Percentiles rank a stretch among this genome's conserved stretches.
Conservation (phyloP, 37 sponge, comb jelly and placozoan genomes). For the Theonella swinhoei region DNA sequence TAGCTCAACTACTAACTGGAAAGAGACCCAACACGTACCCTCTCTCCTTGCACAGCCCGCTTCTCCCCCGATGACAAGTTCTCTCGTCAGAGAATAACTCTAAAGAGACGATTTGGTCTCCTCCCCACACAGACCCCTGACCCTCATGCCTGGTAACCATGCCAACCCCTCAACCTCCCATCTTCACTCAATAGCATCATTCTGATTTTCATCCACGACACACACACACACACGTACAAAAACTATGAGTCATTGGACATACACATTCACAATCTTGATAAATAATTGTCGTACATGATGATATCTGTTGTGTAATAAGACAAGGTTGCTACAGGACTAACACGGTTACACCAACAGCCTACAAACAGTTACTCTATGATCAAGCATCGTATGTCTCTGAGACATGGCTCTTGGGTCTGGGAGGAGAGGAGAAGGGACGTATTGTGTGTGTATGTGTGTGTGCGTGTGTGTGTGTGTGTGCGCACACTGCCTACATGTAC, state of each 20-base stretch:
- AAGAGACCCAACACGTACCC: not conserved
- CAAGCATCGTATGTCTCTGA: not conserved
- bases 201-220: not conserved
- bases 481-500: no score
- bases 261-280: no score
- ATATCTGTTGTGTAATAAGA: no score
- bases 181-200: no score
- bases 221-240: not conserved
- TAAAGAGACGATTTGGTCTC: slow-evolving; percentile 95
- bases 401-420: not conserved
- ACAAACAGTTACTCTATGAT: not conserved
- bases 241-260: not conserved
- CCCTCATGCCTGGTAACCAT: not conserved
- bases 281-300: not conserved
- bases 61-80: slow-evolving; percentile 98
- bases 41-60: slow-evolving; percentile 57
- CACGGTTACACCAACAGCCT: no score
- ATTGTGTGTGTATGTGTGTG: no score
- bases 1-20: not conserved
- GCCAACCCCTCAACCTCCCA: not conserved
- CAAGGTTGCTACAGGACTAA: no score
- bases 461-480: no score
- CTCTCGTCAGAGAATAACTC: slow-evolving; percentile 80
- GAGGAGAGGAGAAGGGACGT: no score
- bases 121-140: slow-evolving; percentile 75